Conservation (phyloP, 2,888 invertebrate species). For the Sinelater perroti region DNA sequence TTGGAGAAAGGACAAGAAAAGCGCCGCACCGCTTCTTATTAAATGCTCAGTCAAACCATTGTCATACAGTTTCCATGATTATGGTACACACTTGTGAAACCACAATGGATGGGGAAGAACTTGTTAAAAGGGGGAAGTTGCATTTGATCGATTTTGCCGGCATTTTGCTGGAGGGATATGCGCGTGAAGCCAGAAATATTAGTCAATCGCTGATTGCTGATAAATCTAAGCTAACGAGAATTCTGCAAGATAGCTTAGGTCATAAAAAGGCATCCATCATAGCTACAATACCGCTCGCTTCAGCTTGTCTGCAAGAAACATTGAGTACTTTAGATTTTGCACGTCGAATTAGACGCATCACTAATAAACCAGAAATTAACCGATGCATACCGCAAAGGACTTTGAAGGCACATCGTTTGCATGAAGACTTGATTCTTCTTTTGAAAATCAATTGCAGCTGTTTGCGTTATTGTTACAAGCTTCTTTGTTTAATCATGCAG, state of each 20-base stretch:
- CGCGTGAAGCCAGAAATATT: slow-evolving; percentile 94
- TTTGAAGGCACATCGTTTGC: slow-evolving; percentile 82
- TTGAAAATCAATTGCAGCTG: slow-evolving; percentile 53
- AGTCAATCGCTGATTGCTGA: slow-evolving; percentile 94
- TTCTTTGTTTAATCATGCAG: slow-evolving; percentile 73
- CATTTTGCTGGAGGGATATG: slow-evolving; percentile 89
- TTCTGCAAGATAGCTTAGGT: slow-evolving; percentile 95
- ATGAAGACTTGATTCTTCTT: slow-evolving; percentile 74
- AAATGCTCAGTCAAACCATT: slow-evolving; percentile 95
- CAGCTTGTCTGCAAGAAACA: slow-evolving; percentile 89
- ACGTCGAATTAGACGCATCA: slow-evolving; percentile 91
- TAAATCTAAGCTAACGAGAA: slow-evolving; percentile 94
- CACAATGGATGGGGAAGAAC: slow-evolving; percentile 87
- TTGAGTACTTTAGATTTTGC: slow-evolving; percentile 96
- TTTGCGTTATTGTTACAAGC: slow-evolving; percentile 71
- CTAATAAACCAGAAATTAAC: slow-evolving; percentile 91
- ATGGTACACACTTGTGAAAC: slow-evolving; percentile 92
- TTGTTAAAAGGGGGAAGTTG: slow-evolving; percentile 93
- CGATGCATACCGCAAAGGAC: slow-evolving; percentile 86
- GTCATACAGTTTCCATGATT: slow-evolving; percentile 95
- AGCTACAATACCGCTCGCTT: slow-evolving; percentile 93
- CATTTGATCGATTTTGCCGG: slow-evolving; percentile 98
- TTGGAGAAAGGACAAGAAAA: slow-evolving; percentile 87
- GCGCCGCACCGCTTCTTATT: slow-evolving; percentile 90
- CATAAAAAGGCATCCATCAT: slow-evolving; percentile 98